Percentiles rank a stretch among this genome's conserved stretches.
Evolutionary conservation across 2,113 vertebrate genomes (phyloP).

Genomic region (Siniperca knerii): DNA sequence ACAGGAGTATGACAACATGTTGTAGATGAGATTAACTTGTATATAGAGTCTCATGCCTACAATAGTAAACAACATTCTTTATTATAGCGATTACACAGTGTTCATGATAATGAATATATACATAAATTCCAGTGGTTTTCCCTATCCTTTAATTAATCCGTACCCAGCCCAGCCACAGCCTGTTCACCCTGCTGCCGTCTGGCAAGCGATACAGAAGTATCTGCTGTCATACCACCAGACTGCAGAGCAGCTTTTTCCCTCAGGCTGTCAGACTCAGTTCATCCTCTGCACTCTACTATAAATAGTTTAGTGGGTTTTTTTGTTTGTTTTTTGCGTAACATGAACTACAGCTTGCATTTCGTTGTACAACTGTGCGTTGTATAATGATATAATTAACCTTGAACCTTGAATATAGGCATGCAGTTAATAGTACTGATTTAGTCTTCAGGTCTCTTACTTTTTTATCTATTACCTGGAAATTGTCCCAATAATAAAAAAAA

Average conservation of each 20-base stretch:
- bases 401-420: not conserved
- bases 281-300: too few species aligned
- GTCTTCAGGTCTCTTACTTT: not conserved
- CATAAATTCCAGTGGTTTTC: not conserved
- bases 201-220: too few species aligned
- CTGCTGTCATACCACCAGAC: too few species aligned
- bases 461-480: not conserved
- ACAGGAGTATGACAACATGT: not conserved
- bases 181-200: too few species aligned
- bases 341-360: too few species aligned
- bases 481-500: not conserved
- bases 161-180: too few species aligned
- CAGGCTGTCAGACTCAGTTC: too few species aligned
- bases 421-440: not conserved
- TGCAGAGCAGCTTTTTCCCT: too few species aligned
- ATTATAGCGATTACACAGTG: not conserved
- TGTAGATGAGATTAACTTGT: not conserved
- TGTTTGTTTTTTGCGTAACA: too few species aligned
- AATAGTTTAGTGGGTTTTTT: too few species aligned
- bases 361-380: too few species aligned
- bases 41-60: not conserved
- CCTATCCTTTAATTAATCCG: not conserved
- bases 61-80: not conserved
- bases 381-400: too few species aligned
- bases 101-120: not conserved